phyloP scores from a whole-genome alignment of 2,888 invertebrate genomes.

The Heteromyza rotundicornis region DNA sequence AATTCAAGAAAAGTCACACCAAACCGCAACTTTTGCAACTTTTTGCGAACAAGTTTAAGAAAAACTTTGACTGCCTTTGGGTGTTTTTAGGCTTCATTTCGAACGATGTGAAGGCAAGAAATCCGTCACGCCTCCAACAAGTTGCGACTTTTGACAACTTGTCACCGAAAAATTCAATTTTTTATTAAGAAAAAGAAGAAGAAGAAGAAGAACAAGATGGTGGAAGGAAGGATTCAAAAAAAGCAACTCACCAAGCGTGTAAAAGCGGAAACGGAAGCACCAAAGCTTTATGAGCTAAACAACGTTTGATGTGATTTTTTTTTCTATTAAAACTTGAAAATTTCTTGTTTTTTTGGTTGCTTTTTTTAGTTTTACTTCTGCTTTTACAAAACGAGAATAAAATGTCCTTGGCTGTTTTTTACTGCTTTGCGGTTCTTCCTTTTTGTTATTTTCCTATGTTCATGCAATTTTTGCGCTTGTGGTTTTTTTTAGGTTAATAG shows the following conservation, averaged over 20 bases:
- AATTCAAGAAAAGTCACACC: too few relatives aligned
- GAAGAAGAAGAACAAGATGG: neutral
- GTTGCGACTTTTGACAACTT: neutral
- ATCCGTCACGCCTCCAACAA: too few relatives aligned
- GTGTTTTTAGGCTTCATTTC: too few relatives aligned
- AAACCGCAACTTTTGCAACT: too few relatives aligned
- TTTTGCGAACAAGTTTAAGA: too few relatives aligned
- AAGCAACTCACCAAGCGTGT: too few relatives aligned
- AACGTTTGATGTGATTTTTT: neutral
- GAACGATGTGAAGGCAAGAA: too few relatives aligned
- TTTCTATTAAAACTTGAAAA: neutral
- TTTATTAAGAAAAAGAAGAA: neutral
- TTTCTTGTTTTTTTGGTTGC: neutral
- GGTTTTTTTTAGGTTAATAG: neutral
- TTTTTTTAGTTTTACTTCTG: neutral
- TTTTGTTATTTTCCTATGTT: neutral
- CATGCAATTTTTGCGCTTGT: neutral
- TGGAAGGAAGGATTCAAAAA: neutral
- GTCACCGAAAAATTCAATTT: too few relatives aligned
- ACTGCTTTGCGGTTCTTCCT: neutral
- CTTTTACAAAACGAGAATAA: neutral
- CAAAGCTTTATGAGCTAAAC: too few relatives aligned
- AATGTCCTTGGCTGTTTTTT: neutral
- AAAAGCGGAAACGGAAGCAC: neutral
- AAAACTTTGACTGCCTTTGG: too few relatives aligned